phyloP scores from a whole-genome alignment of 1,140 invertebrate genomes.

The Probaryconus sp. region DNA sequence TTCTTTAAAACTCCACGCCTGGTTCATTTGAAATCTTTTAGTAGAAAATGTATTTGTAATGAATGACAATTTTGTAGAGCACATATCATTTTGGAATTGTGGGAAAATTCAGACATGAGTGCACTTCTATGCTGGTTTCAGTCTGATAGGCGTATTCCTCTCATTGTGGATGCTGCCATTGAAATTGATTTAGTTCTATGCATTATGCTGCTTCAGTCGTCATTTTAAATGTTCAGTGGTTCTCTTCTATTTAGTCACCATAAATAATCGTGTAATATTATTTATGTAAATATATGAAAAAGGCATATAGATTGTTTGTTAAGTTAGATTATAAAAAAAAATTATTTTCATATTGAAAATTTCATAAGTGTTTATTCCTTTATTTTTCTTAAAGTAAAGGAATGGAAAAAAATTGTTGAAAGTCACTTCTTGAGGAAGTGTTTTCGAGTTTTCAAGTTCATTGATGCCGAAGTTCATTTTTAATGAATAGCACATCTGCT shows the following conservation, averaged over 20 bases:
- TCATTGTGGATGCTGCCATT: constrained; percentile 60
- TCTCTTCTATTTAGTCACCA: constrained; percentile 38
- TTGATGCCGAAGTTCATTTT: constrained; percentile 74
- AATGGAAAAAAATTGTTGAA: constrained; percentile 60
- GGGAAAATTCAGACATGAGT: constrained; percentile 72
- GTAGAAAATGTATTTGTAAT: constrained; percentile 54
- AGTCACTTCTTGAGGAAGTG: constrained; percentile 67
- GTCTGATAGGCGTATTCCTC: constrained; percentile 70
- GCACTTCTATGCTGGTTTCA: constrained; percentile 70
- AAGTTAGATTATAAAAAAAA: no score
- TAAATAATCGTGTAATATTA: no score
- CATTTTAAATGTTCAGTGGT: constrained; percentile 58
- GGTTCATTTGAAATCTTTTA: constrained; percentile 26
- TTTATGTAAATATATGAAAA: no score
- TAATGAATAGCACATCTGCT: constrained; percentile 75
- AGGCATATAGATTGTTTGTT: not conserved
- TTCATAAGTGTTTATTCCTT: not conserved
- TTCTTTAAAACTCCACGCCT: constrained; percentile 41
- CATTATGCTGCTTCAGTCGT: constrained; percentile 60
- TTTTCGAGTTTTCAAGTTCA: constrained; percentile 72
- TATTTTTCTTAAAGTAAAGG: constrained; percentile 6
- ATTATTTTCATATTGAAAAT: no score
- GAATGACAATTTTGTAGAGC: constrained; percentile 72
- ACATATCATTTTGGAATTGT: constrained; percentile 72
- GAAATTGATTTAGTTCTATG: constrained; percentile 56